Evolutionary conservation across 2,797 vertebrate genomes (phyloP).

Genomic region (Liparis tanakae): DNA sequence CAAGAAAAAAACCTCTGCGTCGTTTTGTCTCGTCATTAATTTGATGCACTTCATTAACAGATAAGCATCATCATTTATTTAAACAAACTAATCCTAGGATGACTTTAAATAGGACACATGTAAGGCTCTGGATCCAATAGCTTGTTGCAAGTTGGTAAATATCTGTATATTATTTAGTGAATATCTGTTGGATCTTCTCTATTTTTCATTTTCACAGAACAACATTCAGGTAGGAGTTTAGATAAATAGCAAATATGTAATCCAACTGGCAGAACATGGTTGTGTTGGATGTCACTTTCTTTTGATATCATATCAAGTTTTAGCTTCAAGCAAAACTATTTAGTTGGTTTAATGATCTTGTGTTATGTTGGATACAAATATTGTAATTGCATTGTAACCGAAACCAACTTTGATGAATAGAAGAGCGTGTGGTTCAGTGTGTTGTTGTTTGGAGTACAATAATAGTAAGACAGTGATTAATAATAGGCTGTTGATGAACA

Average conservation of each 20-base stretch:
- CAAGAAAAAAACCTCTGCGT: background rate
- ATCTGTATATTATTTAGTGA: background rate
- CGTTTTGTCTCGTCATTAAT: background rate
- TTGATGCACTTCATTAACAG: background rate
- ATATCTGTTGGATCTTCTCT: background rate
- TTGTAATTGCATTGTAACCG: background rate
- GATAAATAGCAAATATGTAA: background rate
- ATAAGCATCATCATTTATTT: background rate
- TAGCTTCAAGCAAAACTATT: background rate
- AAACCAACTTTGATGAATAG: background rate
- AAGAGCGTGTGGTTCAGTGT: background rate
- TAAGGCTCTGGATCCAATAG: background rate
- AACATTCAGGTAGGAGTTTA: background rate
- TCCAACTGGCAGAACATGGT: background rate
- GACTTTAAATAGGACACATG: background rate
- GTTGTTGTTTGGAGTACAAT: background rate
- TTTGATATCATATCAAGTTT: background rate
- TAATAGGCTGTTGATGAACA: slow-evolving; percentile 5
- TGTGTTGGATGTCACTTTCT: background rate
- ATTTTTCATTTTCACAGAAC: background rate
- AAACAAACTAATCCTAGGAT: background rate
- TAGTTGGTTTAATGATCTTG: background rate
- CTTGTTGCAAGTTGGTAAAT: background rate
- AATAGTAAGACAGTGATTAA: background rate
- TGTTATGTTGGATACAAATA: background rate